Evolutionary conservation across 2,113 vertebrate genomes (phyloP).

Genomic region (Actinemys pallida): DNA sequence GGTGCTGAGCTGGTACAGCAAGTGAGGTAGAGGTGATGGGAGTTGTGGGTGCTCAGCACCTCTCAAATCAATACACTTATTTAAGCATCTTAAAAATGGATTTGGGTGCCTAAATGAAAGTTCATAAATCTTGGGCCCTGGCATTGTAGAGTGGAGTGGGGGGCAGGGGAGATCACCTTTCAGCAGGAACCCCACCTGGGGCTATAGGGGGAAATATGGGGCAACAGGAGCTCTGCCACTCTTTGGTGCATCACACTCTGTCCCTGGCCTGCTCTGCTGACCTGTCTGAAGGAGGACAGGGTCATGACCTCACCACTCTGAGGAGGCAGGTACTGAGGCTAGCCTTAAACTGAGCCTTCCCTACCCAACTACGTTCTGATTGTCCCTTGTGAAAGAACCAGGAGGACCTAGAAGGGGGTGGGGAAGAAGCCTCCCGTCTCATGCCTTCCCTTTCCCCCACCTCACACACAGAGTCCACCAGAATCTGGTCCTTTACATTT

Average conservation of each 20-base stretch:
- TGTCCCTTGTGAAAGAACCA: not conserved
- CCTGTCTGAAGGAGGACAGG: not conserved
- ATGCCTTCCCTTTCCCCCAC: not conserved
- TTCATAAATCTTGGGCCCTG: not conserved
- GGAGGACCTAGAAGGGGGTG: not conserved
- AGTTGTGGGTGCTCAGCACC: not conserved
- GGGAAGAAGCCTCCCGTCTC: not conserved
- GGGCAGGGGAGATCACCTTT: not conserved
- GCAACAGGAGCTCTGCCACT: not conserved
- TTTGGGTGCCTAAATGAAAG: not conserved
- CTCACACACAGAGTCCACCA: not conserved
- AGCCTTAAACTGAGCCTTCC: not conserved
- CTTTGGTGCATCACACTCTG: not conserved
- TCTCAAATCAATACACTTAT: not conserved
- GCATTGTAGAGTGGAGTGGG: not conserved
- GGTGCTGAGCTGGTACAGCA: not conserved
- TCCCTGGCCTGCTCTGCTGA: not conserved
- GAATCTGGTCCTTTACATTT: not conserved
- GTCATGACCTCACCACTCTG: not conserved
- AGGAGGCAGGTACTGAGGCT: accelerated
- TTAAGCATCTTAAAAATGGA: not conserved
- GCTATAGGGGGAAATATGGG: not conserved
- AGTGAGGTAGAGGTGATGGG: not conserved
- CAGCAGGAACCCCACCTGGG: not conserved
- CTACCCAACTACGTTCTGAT: accelerated